Evolutionary conservation across 1,140 invertebrate species (phyloP).

Genomic region (Drosophila santomea): DNA sequence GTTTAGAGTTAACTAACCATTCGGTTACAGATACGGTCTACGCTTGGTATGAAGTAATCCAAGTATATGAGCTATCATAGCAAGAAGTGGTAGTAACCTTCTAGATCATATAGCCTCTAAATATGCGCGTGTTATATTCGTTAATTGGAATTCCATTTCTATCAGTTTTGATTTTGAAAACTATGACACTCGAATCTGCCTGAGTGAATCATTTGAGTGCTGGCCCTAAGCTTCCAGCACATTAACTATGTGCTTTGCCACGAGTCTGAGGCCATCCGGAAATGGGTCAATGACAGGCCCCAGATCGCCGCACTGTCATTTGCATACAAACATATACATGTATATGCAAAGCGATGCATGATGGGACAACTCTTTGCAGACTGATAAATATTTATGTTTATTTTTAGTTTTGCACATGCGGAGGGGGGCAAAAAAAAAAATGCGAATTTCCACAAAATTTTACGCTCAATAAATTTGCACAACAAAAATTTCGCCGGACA

Average conservation of each 20-base stretch:
- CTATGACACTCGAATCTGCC: conserved; percentile 22
- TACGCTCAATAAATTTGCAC: conserved; percentile 76
- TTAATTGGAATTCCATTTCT: not conserved
- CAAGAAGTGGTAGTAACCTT: no score
- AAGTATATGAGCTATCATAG: not conserved
- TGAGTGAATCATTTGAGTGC: conserved; percentile 61
- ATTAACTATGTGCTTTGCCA: conserved; percentile 28
- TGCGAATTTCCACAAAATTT: conserved; percentile 69
- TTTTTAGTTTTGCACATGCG: conserved; percentile 71
- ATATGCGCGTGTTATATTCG: not conserved
- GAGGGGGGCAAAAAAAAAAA: conserved; percentile 3
- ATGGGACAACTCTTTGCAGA: conserved; percentile 37
- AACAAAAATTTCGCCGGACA: conserved; percentile 58
- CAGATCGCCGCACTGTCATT: conserved; percentile 47
- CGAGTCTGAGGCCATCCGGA: conserved; percentile 37
- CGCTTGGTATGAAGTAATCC: not conserved
- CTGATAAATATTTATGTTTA: conserved; percentile 83
- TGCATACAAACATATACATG: conserved; percentile 28
- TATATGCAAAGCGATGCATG: conserved; percentile 58
- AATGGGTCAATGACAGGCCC: conserved; percentile 63
- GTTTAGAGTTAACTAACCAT: conserved; percentile 44
- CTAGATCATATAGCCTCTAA: no score
- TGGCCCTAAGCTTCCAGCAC: conserved; percentile 21
- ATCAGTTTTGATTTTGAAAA: not conserved
- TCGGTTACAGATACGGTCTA: not conserved